Percentiles rank a stretch among this genome's conserved stretches.
Evolutionary conservation across 2,797 vertebrate species (phyloP).

Genomic region (Lagodon rhomboides): DNA sequence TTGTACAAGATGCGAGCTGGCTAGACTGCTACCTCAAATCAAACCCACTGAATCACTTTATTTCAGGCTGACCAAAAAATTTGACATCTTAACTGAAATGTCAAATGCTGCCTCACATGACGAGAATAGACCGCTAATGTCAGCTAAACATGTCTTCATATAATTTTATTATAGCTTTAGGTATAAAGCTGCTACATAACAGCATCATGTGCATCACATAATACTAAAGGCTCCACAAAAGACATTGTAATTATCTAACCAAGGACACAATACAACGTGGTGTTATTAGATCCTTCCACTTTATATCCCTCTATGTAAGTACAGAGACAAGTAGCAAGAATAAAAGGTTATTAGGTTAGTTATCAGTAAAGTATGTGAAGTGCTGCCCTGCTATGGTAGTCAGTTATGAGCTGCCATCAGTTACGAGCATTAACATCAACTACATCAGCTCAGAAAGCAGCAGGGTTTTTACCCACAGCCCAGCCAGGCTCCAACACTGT

Average conservation of each 20-base stretch:
- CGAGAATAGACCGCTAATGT: constrained; percentile 32
- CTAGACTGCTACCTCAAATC: constrained; percentile 47
- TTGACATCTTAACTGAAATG: constrained; percentile 20
- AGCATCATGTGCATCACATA: constrained; percentile 48
- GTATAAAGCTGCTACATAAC: constrained; percentile 67
- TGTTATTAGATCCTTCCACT: constrained; percentile 35
- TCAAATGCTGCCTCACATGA: constrained; percentile 15
- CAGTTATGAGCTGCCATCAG: constrained; percentile 29
- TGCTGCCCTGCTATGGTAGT: constrained; percentile 20
- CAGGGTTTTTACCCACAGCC: constrained; percentile 9
- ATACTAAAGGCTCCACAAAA: constrained; percentile 54
- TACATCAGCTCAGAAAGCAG: constrained; percentile 40
- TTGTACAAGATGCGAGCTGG: constrained; percentile 60
- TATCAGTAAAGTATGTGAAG: constrained; percentile 38
- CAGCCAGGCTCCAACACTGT: constrained; percentile 17
- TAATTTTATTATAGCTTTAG: constrained; percentile 40
- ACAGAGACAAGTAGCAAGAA: constrained; percentile 25
- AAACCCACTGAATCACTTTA: constrained; percentile 29
- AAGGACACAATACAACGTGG: constrained; percentile 37
- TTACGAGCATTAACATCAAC: constrained; percentile 16
- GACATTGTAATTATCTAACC: constrained; percentile 46
- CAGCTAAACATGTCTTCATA: constrained; percentile 45
- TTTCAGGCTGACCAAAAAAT: constrained; percentile 24
- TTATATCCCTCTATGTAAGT: constrained; percentile 20
- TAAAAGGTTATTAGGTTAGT: constrained; percentile 46